Conservation (phyloP, 2,888 invertebrate species). For the Mechanitis messenoides region DNA sequence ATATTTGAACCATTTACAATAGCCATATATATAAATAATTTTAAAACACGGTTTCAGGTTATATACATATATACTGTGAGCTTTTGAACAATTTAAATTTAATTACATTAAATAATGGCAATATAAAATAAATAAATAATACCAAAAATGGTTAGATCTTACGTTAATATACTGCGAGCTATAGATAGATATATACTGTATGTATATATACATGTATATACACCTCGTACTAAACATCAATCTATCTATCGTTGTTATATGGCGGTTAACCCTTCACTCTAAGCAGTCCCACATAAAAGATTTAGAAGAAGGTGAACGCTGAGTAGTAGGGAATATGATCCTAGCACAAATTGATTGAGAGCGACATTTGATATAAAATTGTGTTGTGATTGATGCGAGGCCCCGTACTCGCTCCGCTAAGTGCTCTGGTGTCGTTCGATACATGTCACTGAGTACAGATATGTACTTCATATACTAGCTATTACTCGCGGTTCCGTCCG, state of each 20-base stretch:
- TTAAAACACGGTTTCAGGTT: too few species aligned
- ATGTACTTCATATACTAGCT: too few species aligned
- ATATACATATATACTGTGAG: too few species aligned
- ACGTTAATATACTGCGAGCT: too few species aligned
- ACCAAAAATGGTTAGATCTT: too few species aligned
- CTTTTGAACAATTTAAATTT: too few species aligned
- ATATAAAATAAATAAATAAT: too few species aligned
- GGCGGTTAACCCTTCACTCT: slow-evolving; percentile 12
- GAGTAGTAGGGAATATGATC: slow-evolving; percentile 66
- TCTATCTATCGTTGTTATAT: slow-evolving; percentile 15
- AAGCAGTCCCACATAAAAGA: slow-evolving; percentile 27
- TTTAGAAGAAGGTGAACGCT: slow-evolving; percentile 44
- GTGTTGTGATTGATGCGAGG: slow-evolving; percentile 75
- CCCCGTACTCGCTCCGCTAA: slow-evolving; percentile 64
- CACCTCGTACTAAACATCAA: slow-evolving; percentile 5
- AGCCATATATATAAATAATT: too few species aligned
- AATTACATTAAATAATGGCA: too few species aligned
- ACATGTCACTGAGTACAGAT: slow-evolving; percentile 13
- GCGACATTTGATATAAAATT: slow-evolving; percentile 77
- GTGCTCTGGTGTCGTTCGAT: slow-evolving; percentile 59
- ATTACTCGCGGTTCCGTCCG: too few species aligned
- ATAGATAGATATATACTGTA: too few species aligned
- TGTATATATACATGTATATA: slow-evolving; percentile 15
- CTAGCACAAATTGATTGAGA: slow-evolving; percentile 74
- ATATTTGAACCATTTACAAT: too few species aligned